phyloP scores from a whole-genome alignment of 2,888 invertebrate genomes.

The Leucania comma region DNA sequence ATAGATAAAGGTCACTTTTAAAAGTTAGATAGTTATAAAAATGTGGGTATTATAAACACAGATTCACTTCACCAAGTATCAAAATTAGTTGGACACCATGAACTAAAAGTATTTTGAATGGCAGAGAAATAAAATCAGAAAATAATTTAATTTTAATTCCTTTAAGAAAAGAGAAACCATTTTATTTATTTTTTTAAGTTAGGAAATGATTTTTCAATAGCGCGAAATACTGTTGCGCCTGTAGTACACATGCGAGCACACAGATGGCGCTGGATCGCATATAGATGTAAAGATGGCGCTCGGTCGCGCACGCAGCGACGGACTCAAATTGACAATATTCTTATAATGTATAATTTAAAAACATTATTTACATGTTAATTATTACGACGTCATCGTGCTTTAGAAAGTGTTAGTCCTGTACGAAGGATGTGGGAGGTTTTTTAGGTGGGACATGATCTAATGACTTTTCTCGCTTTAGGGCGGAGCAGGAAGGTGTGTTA shows the following conservation, averaged over 20 bases:
- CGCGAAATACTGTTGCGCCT: conserved; percentile 14
- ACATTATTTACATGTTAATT: conserved; percentile 45
- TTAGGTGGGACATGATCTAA: no score
- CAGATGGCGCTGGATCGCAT: conserved; percentile 38
- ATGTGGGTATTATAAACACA: neutral
- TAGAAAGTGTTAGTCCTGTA: neutral
- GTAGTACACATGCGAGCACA: conserved; percentile 19
- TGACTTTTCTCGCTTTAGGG: no score
- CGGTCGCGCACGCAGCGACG: conserved; percentile 35
- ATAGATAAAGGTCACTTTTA: no score
- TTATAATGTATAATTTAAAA: conserved; percentile 49
- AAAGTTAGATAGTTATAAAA: neutral
- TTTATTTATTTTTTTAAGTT: neutral
- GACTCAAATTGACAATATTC: conserved; percentile 57
- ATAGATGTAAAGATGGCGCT: conserved; percentile 53
- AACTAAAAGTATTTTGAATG: neutral
- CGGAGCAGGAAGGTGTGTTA: no score
- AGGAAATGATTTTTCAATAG: neutral
- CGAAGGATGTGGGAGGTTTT: no score
- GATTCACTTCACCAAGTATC: no score
- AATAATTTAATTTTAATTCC: neutral
- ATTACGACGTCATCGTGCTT: conserved; percentile 20
- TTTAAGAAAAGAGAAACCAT: conserved; percentile 1
- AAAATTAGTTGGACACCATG: neutral
- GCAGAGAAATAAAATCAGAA: neutral